Evolutionary conservation across 2,888 invertebrate genomes (phyloP), one percentile per base, ranked within the genome.

Genomic region (Nemotelus pantherinus): DNA sequence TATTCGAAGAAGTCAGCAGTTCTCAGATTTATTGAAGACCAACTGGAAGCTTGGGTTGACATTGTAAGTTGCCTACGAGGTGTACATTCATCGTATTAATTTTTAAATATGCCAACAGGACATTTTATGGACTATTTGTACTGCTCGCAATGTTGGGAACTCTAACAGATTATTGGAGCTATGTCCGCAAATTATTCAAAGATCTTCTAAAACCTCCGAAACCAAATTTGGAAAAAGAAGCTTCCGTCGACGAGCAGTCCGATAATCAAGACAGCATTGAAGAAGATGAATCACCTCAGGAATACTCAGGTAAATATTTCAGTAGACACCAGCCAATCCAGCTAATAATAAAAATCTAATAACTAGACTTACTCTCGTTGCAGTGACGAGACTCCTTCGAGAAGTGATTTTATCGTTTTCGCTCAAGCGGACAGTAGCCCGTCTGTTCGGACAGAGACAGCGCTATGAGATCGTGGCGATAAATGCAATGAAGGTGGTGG

Each of bases 401-500:
- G 82, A 84, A 72, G 79, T 84, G 50, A 81, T 86, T 50, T 88
- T 89, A 82, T 88, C 91, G 0, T 94, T 94, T 86, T 93, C 94
- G 0, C 86, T 93, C 6, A 91, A 91, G 83, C 90, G 89, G 78
- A 92, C 93, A 41, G 82, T 90, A 6, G 85, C 85, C 72, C 89
- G 90, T 83, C 87, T 94, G 79, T 83, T 91, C 10, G 89, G 88
- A 41, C 89, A 90, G 0, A 88, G 88, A 0, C 84, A 85, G 0
- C 89, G 89, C 47, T 87, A 87, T 63, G 90, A 92, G 60, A 91
- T 94, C 80, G 88, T 90, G 50, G 91, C 93, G 83, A 90, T 94
- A 79, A 92, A 94, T 82, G 92, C 94, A 2, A 88, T 94, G 50
- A 89, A 93, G 80, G 90, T 91, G n/a, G 82, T 91, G 55, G 89